Evolutionary conservation across 2,113 vertebrate genomes (phyloP).

Genomic region (Pseudonaja textilis): DNA sequence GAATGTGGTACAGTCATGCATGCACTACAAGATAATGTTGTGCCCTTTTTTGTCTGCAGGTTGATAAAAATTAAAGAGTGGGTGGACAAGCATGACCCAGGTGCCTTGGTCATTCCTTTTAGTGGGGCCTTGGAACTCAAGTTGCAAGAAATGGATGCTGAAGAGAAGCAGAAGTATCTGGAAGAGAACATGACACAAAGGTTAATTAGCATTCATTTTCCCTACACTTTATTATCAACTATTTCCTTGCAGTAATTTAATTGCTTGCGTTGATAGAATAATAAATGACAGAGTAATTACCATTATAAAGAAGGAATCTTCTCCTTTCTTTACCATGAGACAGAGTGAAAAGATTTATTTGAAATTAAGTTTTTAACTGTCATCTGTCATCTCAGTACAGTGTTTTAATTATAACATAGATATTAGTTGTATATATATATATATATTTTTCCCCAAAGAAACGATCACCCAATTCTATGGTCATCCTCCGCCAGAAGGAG

Average conservation of each 20-base stretch:
- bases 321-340: constrained; percentile 97
- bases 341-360: constrained; percentile 99
- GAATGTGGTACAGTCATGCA: constrained; percentile 83
- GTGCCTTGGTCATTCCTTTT: constrained; percentile 94
- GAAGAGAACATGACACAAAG: constrained; percentile 95
- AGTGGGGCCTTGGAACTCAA: constrained; percentile 94
- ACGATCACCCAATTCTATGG: constrained; percentile 76
- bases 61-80: constrained; percentile 99
- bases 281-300: constrained; percentile 99
- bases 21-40: constrained; percentile 85
- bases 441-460: constrained; percentile 86
- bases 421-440: constrained; percentile 95
- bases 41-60: constrained; percentile 85
- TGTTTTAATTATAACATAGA: constrained; percentile 99
- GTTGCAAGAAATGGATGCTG: constrained; percentile 87
- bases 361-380: constrained; percentile 99
- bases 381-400: constrained; percentile 99
- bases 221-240: constrained; percentile 99
- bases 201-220: constrained; percentile 99
- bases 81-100: constrained; percentile 95
- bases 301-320: constrained; percentile 99
- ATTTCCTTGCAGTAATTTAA: constrained; percentile 99
- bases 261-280: constrained; percentile 99
- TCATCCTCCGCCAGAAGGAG: constrained; percentile 67
- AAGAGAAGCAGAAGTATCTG: constrained; percentile 88